These are phyloP conservation scores for Drosophila melanogaster DNA, from an alignment of 1,140 invertebrate species.

Conservation along the genomic window Release_6_plus_ISO1_MT NC_004354.4:18196001-18196500, in stretches of 20 bases:
- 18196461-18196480: no score
- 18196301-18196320: slow-evolving; percentile 21
- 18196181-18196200: slow-evolving; percentile 69
- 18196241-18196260: slow-evolving; percentile 24
- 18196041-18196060: slow-evolving; percentile 16
- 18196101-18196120: slow-evolving; percentile 12
- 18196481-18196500: no score
- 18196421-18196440: background rate
- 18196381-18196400: background rate
- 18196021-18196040: slow-evolving; percentile 11
- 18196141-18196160: background rate
- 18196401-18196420: background rate
- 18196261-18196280: background rate
- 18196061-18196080: slow-evolving; percentile 45
- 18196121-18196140: background rate
- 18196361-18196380: slow-evolving; percentile 9
- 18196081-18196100: slow-evolving; percentile 44
- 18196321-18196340: slow-evolving; percentile 26
- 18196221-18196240: slow-evolving; percentile 38
- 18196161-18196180: slow-evolving; percentile 65
- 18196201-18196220: slow-evolving; percentile 52
- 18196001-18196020: background rate
- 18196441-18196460: no score
- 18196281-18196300: slow-evolving; percentile 15
- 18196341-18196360: slow-evolving; percentile 17